A percentile compares a stretch with the other conserved stretches of the same genome.
phyloP scores from a whole-genome alignment of 1,140 invertebrate species.

The Leptoteleia sp. region DNA sequence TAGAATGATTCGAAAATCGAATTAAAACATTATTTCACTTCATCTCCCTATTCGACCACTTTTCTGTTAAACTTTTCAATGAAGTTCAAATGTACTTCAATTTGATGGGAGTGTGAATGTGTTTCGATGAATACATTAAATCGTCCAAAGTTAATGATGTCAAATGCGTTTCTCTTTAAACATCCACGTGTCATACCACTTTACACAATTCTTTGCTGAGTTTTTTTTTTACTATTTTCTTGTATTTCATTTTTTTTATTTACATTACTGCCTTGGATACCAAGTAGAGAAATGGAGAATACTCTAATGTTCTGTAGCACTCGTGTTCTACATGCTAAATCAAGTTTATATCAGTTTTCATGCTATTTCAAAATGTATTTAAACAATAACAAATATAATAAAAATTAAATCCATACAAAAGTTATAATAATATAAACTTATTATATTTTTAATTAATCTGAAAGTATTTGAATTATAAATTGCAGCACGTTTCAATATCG shows the following conservation, averaged over 20 bases:
- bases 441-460: no score
- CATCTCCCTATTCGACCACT: no score
- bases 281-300: conserved; percentile 45
- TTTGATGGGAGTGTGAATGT: background rate
- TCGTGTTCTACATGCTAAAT: background rate
- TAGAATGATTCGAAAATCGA: conserved; percentile 1
- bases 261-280: conserved; percentile 52
- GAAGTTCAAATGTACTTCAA: conserved; percentile 3
- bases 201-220: conserved; percentile 35
- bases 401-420: no score
- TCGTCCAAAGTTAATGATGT: background rate
- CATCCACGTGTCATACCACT: conserved; percentile 19
- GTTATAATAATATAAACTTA: no score
- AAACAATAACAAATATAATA: no score
- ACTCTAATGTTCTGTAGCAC: conserved; percentile 34
- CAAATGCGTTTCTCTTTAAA: conserved; percentile 4
- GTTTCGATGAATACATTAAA: background rate
- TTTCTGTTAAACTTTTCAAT: background rate
- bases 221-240: conserved; percentile 22
- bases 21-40: background rate
- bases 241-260: conserved; percentile 23
- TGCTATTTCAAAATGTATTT: no score
- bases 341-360: no score
- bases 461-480: no score
- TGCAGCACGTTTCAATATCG: no score